Evolutionary conservation across 2,113 vertebrate species (phyloP).

Genomic region (Alectura lathami): DNA sequence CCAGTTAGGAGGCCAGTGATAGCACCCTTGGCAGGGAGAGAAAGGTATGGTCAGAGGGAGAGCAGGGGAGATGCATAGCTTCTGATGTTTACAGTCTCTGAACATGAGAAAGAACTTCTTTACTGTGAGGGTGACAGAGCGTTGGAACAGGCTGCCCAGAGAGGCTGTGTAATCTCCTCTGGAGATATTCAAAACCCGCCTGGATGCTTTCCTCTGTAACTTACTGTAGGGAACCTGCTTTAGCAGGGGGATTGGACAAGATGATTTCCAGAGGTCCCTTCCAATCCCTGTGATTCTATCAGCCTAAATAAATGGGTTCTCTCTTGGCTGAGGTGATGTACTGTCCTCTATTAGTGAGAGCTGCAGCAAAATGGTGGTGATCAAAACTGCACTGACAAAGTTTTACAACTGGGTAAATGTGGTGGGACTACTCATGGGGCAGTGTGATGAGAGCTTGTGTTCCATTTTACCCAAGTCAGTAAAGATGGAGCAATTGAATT

Average conservation of each 20-base stretch:
- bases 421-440: not conserved
- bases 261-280: too few relatives aligned
- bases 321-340: not conserved
- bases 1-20: constrained; percentile 77
- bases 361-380: not conserved
- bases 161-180: too few relatives aligned
- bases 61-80: rapidly evolving
- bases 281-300: too few relatives aligned
- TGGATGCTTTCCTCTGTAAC: too few relatives aligned
- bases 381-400: not conserved
- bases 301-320: not conserved
- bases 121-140: too few relatives aligned
- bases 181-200: too few relatives aligned
- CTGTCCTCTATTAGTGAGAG: not conserved
- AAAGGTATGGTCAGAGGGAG: not conserved
- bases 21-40: constrained; percentile 76
- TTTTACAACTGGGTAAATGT: not conserved
- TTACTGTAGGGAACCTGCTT: too few relatives aligned
- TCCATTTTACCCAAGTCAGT: not conserved
- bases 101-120: too few relatives aligned
- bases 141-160: too few relatives aligned
- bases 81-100: rapidly evolving
- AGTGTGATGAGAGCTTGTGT: not conserved
- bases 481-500: not conserved
- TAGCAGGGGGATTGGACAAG: too few relatives aligned